Conservation (phyloP, 2,888 invertebrate genomes). For the Tanytarsus gracilentus region DNA sequence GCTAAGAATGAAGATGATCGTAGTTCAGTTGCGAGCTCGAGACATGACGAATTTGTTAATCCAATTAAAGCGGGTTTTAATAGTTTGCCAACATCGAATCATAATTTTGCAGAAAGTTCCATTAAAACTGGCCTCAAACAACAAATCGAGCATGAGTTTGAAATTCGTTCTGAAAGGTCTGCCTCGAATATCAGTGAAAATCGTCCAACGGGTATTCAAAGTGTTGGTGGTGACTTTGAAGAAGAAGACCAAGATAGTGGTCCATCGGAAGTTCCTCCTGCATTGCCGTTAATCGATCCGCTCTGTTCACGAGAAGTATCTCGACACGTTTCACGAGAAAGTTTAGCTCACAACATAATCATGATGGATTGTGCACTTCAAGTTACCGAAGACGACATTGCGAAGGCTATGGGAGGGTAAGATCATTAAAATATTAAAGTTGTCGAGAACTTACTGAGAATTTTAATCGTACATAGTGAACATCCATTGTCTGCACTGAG, state of each 20-base stretch:
- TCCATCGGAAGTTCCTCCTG: slow-evolving; percentile 73
- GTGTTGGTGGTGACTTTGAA: slow-evolving; percentile 39
- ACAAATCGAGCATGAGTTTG: slow-evolving; percentile 47
- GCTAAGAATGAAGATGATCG: slow-evolving; percentile 45
- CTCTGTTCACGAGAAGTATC: slow-evolving; percentile 73
- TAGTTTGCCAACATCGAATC: slow-evolving; percentile 44
- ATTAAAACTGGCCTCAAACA: slow-evolving; percentile 36
- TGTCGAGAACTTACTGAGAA: neutral
- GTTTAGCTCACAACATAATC: slow-evolving; percentile 61
- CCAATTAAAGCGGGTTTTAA: slow-evolving; percentile 54
- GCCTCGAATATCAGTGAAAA: slow-evolving; percentile 33
- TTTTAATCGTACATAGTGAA: slow-evolving; percentile 45
- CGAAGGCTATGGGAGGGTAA: slow-evolving; percentile 66
- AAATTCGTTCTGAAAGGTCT: slow-evolving; percentile 40
- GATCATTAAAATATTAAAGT: slow-evolving; percentile 16
- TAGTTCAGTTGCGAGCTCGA: slow-evolving; percentile 39
- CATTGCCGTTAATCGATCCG: slow-evolving; percentile 67
- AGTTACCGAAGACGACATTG: slow-evolving; percentile 89
- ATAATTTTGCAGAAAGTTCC: slow-evolving; percentile 30
- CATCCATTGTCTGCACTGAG: slow-evolving; percentile 83
- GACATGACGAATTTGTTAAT: slow-evolving; percentile 48
- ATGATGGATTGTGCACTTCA: slow-evolving; percentile 81
- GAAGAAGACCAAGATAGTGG: slow-evolving; percentile 72
- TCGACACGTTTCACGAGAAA: slow-evolving; percentile 53
- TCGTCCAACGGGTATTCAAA: slow-evolving; percentile 34